phyloP scores from a whole-genome alignment of 2,113 vertebrate genomes.

The Ctenomys sociabilis region DNA sequence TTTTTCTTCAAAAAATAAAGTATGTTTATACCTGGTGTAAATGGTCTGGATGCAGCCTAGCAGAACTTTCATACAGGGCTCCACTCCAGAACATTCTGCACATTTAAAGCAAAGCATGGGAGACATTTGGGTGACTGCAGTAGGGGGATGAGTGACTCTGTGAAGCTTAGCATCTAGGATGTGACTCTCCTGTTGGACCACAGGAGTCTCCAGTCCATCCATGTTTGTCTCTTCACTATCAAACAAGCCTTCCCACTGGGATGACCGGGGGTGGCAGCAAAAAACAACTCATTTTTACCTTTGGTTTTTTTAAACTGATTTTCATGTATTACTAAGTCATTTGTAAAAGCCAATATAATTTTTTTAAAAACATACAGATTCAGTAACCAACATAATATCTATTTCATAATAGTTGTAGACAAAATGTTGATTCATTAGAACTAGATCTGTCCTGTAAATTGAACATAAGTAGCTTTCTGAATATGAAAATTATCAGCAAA shows the following conservation, averaged over 20 bases:
- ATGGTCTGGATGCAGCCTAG: not conserved
- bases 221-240: not conserved
- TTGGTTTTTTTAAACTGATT: not conserved
- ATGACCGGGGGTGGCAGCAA: not conserved
- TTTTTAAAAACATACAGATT: not conserved
- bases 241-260: not conserved
- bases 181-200: not conserved
- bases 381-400: not conserved
- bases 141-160: not conserved
- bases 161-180: not conserved
- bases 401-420: not conserved
- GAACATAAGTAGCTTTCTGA: not conserved
- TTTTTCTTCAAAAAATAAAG: not conserved
- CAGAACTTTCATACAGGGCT: not conserved
- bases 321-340: not conserved
- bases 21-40: not conserved
- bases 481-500: not conserved
- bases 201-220: not conserved
- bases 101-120: not conserved
- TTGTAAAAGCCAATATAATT: not conserved
- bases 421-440: not conserved
- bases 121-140: not conserved
- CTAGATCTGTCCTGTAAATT: not conserved
- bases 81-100: not conserved
- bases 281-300: not conserved